phyloP scores from a whole-genome alignment of 2,888 invertebrate species.

The Tetragonula carbonaria region DNA sequence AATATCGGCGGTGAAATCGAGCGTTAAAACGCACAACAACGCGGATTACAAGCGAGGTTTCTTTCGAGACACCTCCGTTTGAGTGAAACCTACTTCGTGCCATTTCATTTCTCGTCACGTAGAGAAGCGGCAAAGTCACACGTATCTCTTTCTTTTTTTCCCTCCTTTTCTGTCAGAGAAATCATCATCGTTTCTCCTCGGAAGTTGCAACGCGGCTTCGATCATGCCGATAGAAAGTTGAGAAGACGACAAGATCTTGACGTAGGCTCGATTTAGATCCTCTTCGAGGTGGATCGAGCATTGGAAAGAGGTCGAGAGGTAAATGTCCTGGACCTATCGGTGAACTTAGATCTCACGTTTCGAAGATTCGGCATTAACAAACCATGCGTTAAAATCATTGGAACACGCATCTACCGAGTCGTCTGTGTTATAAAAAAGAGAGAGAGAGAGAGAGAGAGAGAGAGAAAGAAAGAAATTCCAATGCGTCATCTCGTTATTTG shows the following conservation, averaged over 20 bases:
- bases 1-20: neutral
- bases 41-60: too few species aligned
- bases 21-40: neutral
- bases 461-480: neutral
- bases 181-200: neutral
- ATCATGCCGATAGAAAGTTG: constrained; percentile 13
- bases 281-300: neutral
- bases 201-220: constrained; percentile 2
- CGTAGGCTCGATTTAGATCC: constrained; percentile 29
- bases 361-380: neutral
- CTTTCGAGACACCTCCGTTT: neutral
- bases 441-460: neutral
- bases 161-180: neutral
- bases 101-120: neutral
- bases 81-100: neutral
- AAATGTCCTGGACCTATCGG: constrained; percentile 32
- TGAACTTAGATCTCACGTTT: neutral
- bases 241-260: neutral
- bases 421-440: neutral
- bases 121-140: neutral
- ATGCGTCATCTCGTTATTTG: neutral
- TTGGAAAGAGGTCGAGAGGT: constrained; percentile 34
- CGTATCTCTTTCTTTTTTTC: neutral
- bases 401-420: neutral
- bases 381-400: neutral